Evolutionary conservation across 2,888 invertebrate genomes (phyloP), one percentile per base, ranked within the genome.

Genomic region (Alloplasta piceator): DNA sequence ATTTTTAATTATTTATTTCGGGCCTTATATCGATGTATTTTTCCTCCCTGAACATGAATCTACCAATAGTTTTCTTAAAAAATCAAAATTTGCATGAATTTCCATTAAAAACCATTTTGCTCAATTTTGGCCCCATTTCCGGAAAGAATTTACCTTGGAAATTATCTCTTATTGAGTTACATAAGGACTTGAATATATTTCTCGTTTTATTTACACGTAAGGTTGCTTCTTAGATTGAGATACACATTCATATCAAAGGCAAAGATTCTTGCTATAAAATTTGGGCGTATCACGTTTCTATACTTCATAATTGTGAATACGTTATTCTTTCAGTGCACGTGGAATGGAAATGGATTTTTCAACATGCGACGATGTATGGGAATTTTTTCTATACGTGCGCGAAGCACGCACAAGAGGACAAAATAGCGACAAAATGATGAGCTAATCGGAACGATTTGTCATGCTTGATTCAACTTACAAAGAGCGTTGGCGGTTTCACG

Each of bases 371-470:
- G 67, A 58, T 46, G 63, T 63, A 36, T 72, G 38, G 48, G 68
- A 16, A 56, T 58, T 63, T 26, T 26, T 26, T 26, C 67, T 48
- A 41, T 60, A 48, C 61, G 58, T 36, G 41, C 5, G 38, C 58
- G 58, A 16, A 52, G 38, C 46, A 50, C 63, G 14, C 58, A 26
- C n/a, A 12, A 46, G 46, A 36, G 14, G 38, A 70, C 36, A 38
- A 56, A 46, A 16, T 6, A n/a, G 26, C 10, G 14, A 55, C 50
- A 63, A 66, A 55, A 56, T 61, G 48, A 67, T 43, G 74, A 79
- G 77, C 68, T 83, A 82, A 83, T 83, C 78, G 82, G 39, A 66
- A 76, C 81, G 66, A 84, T 83, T 84, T 74, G 82, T 82, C 82
- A 73, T 75, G 78, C 64, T 78, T 72, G 81, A 82, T 84, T 79